Evolutionary conservation across 2,888 invertebrate genomes (phyloP), one percentile per base, ranked within the genome.

Genomic region (Metacarcinus magister): DNA sequence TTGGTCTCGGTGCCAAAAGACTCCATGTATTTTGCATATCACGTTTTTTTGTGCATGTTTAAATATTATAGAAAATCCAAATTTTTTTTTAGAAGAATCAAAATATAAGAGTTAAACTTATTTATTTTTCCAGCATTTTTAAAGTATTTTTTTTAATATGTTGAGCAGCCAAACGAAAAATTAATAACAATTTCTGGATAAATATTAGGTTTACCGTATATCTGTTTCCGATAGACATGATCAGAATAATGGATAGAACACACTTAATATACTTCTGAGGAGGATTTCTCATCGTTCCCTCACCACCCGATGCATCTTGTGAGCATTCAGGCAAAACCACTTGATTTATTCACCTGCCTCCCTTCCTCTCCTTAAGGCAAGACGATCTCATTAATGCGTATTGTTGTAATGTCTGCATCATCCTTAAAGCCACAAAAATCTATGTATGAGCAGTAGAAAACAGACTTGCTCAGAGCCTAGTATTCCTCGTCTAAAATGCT

Each of bases 211-310:
- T 67, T n/a, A 7, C n/a, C 7, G n/a, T n/a, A 7, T n/a, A n/a
- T 67, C 67, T n/a, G n/a, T 67, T n/a, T 67, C 67, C 67, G 67
- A 67, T 67, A n/a, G 19, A 67, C 67, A 67, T n/a, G 67, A n/a
- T 67, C n/a, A 2, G 67, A 67, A 23, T 67, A 67, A 67, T 67
- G n/a, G 67, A 67, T 23, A 4, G 19, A 67, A 7, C n/a, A 67
- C 67, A n/a, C n/a, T 67, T n/a, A 67, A 67, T 67, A 67, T 67
- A 67, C 67, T n/a, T 16, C 0, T 67, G 67, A 67, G n/a, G n/a
- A 54, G 54, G 54, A 54, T 54, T 54, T n/a, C 67, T 2, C 23
- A 7, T 4, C 23, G 23, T 23, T 4, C 4, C 60, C 23, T 67
- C 60, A 13, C 19, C 60, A 67, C 67, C 67, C n/a, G 67, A 67